These are phyloP conservation scores for Hycleus cichorii DNA, from an alignment of 1,140 invertebrate species.

Conservation along the genomic window DNA sequence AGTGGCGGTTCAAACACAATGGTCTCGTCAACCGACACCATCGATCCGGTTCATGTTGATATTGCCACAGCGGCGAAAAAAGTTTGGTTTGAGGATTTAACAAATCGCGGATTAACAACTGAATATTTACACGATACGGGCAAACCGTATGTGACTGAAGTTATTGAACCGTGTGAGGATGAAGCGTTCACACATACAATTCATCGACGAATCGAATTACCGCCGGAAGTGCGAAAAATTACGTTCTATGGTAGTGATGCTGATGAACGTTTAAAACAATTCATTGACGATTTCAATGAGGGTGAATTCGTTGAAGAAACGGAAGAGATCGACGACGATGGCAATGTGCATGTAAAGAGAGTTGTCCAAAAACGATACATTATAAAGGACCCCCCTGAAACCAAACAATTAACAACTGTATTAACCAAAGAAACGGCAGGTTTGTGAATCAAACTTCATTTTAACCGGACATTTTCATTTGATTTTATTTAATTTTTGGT, in stretches of 20 bases:
- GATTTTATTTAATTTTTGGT: constrained; percentile 10
- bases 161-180: constrained; percentile 41
- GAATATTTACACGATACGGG: constrained; percentile 36
- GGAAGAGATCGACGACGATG: constrained; percentile 44
- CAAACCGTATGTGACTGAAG: constrained; percentile 43
- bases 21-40: constrained; percentile 61
- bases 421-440: constrained; percentile 24
- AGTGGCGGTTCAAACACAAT: constrained; percentile 69
- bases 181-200: constrained; percentile 42
- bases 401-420: constrained; percentile 21
- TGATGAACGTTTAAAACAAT: constrained; percentile 44
- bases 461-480: not conserved
- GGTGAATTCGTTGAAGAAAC: constrained; percentile 46
- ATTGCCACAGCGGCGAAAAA: constrained; percentile 36
- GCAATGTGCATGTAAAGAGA: constrained; percentile 46
- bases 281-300: constrained; percentile 45
- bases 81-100: constrained; percentile 40
- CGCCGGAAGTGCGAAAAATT: constrained; percentile 46
- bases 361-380: constrained; percentile 46
- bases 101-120: constrained; percentile 21
- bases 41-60: constrained; percentile 45
- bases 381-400: constrained; percentile 29
- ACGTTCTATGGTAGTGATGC: constrained; percentile 50
- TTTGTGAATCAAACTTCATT: constrained; percentile 17
- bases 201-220: constrained; percentile 44